phyloP scores from a whole-genome alignment of 2,113 vertebrate genomes.

The Oryzias melastigma region DNA sequence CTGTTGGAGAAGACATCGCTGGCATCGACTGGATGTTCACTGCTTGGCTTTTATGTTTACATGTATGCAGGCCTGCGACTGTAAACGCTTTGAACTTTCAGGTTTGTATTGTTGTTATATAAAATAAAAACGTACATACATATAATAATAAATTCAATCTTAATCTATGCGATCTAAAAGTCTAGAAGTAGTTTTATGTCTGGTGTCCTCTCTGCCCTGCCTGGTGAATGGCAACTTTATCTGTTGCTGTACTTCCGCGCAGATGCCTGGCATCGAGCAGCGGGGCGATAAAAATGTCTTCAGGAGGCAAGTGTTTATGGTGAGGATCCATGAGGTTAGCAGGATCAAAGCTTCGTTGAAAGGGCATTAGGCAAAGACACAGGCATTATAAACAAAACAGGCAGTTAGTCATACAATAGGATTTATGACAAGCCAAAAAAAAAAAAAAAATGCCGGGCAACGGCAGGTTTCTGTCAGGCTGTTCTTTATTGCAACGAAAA shows the following conservation, averaged over 20 bases:
- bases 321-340: conserved; percentile 69
- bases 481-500: conserved; percentile 61
- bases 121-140: too few relatives aligned
- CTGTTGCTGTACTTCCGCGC: conserved; percentile 58
- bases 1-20: conserved; percentile 56
- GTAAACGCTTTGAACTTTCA: neutral
- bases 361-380: conserved; percentile 53
- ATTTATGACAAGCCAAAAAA: conserved; percentile 57
- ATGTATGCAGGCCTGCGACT: conserved; percentile 26
- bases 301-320: conserved; percentile 68
- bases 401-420: conserved; percentile 59
- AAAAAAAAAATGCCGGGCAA: conserved; percentile 46
- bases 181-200: conserved; percentile 21
- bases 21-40: conserved; percentile 35
- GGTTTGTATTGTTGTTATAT: too few relatives aligned
- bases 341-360: conserved; percentile 73
- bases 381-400: conserved; percentile 64
- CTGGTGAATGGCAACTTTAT: conserved; percentile 64
- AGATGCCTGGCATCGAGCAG: conserved; percentile 63
- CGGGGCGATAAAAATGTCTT: conserved; percentile 73
- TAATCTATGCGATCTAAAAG: too few relatives aligned
- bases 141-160: too few relatives aligned
- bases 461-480: conserved; percentile 44
- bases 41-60: conserved; percentile 49
- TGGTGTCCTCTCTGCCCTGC: conserved; percentile 56